These are phyloP conservation scores for Batillaria attramentaria DNA, from an alignment of 1,140 invertebrate genomes.

Conservation along the genomic window DNA sequence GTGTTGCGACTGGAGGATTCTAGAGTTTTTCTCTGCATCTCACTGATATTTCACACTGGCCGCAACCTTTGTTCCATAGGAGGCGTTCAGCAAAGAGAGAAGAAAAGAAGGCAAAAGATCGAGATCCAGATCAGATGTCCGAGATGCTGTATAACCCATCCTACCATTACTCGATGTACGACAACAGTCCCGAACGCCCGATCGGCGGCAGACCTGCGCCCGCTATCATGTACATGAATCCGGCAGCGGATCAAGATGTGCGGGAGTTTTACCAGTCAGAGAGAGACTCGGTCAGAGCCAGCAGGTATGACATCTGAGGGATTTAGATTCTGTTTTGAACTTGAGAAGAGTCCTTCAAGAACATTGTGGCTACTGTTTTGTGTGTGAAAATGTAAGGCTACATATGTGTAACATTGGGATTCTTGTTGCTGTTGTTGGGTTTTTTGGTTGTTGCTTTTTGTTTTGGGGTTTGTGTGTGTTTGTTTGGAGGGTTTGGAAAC, in stretches of 20 bases:
- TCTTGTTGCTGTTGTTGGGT: no score
- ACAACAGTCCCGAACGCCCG: neutral
- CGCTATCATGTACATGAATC: slow-evolving; percentile 13
- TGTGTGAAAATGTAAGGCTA: no score
- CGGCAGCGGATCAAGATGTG: neutral
- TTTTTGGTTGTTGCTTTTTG: no score
- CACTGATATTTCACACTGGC: neutral
- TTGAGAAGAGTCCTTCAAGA: no score
- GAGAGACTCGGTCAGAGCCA: neutral
- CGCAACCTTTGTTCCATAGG: neutral
- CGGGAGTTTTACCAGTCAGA: neutral
- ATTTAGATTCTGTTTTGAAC: no score
- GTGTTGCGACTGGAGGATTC: no score
- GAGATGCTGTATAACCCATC: neutral
- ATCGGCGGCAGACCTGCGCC: neutral
- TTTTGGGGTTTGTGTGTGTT: no score
- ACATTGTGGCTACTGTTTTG: no score
- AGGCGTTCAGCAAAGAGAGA: slow-evolving; percentile 1
- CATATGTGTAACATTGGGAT: no score
- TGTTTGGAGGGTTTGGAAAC: no score
- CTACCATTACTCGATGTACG: neutral
- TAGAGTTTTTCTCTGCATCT: neutral
- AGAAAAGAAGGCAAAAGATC: neutral
- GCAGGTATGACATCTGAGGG: slow-evolving; percentile 15
- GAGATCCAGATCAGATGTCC: neutral